These are phyloP conservation scores for Tamandua tetradactyla DNA, from an alignment of 2,797 vertebrate genomes.

Conservation along the genomic window DNA sequence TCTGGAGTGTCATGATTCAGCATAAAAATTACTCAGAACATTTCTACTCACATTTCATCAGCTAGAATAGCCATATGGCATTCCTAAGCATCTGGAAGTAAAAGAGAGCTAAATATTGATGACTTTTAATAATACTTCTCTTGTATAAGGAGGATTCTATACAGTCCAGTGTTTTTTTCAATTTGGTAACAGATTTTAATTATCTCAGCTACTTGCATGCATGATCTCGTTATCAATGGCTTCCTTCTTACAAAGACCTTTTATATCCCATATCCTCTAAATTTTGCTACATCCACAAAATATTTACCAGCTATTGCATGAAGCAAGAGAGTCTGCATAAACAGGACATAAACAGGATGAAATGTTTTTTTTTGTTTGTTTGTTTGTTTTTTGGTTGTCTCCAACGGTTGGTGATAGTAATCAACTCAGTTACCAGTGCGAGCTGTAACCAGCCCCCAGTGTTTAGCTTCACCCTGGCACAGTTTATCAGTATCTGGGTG, in stretches of 20 bases:
- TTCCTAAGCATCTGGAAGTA: too few relatives aligned
- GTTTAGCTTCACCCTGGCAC: background rate
- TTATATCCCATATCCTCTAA: background rate
- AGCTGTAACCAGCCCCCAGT: background rate
- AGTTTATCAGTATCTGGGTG: background rate
- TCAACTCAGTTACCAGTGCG: background rate
- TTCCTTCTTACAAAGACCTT: background rate
- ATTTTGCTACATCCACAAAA: constrained; percentile 18
- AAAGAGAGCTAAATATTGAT: too few relatives aligned
- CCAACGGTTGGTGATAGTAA: background rate
- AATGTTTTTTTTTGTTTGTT: background rate
- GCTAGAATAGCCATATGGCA: background rate
- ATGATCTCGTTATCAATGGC: background rate
- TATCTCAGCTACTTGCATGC: too few relatives aligned
- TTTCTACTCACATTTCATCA: constrained; percentile 6
- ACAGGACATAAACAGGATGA: background rate
- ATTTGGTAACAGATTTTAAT: too few relatives aligned
- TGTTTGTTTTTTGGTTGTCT: background rate
- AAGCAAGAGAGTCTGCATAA: background rate
- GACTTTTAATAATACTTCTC: too few relatives aligned
- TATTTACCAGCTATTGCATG: background rate
- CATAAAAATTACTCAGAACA: background rate
- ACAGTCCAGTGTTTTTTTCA: too few relatives aligned
- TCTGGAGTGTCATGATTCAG: background rate
- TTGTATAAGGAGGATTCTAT: too few relatives aligned